These are phyloP conservation scores for Lucilia cuprina DNA, from an alignment of 1,140 invertebrate species.

Conservation along the genomic window DNA sequence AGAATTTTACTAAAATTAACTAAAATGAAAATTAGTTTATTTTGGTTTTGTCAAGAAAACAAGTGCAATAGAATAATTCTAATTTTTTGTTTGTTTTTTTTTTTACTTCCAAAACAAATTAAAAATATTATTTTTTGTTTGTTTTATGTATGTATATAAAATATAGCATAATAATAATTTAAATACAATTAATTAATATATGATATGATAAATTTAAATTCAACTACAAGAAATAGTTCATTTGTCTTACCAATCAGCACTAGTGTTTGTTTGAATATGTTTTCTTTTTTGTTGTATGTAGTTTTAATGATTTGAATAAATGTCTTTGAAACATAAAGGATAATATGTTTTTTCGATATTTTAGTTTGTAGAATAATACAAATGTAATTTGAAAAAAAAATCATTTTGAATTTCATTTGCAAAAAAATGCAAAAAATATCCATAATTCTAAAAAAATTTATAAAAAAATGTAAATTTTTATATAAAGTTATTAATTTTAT, in stretches of 20 bases:
- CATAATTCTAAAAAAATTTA: too few relatives aligned
- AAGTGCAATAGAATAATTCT: background rate
- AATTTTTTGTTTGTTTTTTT: too few relatives aligned
- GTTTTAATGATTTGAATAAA: background rate
- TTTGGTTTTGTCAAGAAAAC: background rate
- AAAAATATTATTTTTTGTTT: too few relatives aligned
- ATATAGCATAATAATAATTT: background rate
- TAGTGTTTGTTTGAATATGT: background rate
- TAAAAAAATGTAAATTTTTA: too few relatives aligned
- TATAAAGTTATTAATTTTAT: too few relatives aligned
- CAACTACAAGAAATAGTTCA: constrained; percentile 11
- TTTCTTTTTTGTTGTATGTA: background rate
- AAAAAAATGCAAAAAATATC: too few relatives aligned
- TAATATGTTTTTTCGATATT: background rate
- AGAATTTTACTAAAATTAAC: background rate
- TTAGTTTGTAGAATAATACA: background rate
- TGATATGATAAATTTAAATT: constrained; percentile 13
- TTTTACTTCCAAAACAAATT: too few relatives aligned
- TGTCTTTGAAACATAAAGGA: background rate
- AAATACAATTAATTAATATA: background rate
- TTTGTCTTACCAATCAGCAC: background rate
- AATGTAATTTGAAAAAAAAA: background rate
- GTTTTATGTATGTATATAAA: background rate
- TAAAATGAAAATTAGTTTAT: background rate
- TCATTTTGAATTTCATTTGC: background rate